Conservation (phyloP, 2,113 vertebrate species). For the Zosterops hypoxanthus region DNA sequence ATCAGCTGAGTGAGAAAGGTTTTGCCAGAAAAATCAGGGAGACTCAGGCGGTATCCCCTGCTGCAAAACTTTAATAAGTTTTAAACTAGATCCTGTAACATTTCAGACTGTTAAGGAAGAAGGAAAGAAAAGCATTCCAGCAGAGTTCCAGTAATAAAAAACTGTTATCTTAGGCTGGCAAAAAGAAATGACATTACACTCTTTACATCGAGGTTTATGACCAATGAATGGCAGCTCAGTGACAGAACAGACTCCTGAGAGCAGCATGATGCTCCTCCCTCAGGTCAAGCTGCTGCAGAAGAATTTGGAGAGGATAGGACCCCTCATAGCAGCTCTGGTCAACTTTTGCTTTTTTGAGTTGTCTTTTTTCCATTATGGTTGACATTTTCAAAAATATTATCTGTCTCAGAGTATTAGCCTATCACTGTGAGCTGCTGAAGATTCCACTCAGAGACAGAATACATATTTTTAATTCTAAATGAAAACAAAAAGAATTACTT, state of each 20-base stretch:
- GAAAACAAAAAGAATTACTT: background rate
- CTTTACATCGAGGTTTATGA: slow-evolving; percentile 20
- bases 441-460: background rate
- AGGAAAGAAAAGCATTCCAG: slow-evolving; percentile 21
- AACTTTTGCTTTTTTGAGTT: background rate
- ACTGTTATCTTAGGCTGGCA: slow-evolving; percentile 40
- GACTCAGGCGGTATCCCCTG: background rate
- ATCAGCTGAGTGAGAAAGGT: background rate
- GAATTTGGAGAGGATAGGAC: background rate
- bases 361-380: background rate
- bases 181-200: slow-evolving; percentile 26
- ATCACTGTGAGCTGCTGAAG: background rate
- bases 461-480: background rate
- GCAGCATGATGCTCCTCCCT: background rate
- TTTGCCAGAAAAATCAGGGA: background rate
- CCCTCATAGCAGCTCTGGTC: background rate
- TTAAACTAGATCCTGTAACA: background rate
- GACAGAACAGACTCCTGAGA: background rate
- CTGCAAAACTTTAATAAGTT: slow-evolving; percentile 30
- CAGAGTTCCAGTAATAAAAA: slow-evolving; percentile 47
- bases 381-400: slow-evolving; percentile 12
- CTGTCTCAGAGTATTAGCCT: background rate
- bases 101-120: background rate
- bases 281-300: background rate
- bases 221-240: slow-evolving; percentile 4